Evolutionary conservation across 2,888 invertebrate species (phyloP), one percentile per base, ranked within the genome.

Genomic region (Andrena chrysosceles): DNA sequence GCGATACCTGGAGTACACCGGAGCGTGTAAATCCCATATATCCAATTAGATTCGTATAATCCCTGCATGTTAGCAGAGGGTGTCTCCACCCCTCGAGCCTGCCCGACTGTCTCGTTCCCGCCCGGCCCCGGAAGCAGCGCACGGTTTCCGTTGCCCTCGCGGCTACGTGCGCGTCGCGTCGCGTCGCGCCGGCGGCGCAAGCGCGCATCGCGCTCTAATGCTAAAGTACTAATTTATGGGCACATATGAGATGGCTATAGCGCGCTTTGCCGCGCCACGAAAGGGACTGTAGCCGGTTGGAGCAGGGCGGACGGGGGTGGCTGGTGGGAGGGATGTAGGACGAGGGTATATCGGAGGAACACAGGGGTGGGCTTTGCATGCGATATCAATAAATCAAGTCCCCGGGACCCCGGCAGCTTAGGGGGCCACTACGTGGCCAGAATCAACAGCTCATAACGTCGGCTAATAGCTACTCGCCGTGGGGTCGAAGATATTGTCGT

Each of bases 331-430:
- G 79, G 80, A 77, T 70, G 82, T 85, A 82, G 86, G 85, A 81
- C 84, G 86, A 85, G 88, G 85, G 86, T 89, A 89, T 89, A 90
- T 87, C 85, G 89, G 89, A 86, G 90, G 56, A 90, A 89, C 86
- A 86, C 90, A 91, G 90, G 88, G 91, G 92, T 92, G 92, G 94
- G 94, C 94, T 94, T 94, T 94, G 93, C 94, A 94, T 94, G 94
- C 94, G 94, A 94, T 94, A 94, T 94, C 94, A 94, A 94, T 94
- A 94, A 94, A 94, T 94, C 94, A 94, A 93, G 93, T 93, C 90
- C 89, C 93, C 90, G 90, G 91, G 91, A 90, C 91, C 92, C 89
- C 84, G 87, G 90, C 91, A 92, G 93, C 93, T 93, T 93, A 93
- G 92, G 92, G 92, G 91, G 90, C 91, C 89, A 92, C 93, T 93